Conservation (phyloP, 2,888 invertebrate species). For the Sarcophaga variegata region DNA sequence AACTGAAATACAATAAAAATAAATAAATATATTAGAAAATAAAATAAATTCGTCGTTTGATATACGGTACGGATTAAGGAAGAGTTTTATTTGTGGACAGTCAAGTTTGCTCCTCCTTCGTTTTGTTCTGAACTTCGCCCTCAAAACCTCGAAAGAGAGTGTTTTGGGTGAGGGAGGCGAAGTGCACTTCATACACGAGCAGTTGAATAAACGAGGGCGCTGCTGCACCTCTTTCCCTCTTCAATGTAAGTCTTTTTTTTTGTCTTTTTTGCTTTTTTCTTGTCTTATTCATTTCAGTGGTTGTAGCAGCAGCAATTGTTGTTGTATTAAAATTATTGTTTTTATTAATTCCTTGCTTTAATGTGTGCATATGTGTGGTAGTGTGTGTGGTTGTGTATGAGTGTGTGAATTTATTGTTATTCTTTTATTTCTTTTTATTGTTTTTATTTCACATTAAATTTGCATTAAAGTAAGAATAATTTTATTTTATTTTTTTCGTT, state of each 20-base stretch:
- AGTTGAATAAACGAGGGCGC: slow-evolving; percentile 70
- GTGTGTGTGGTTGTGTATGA: slow-evolving; percentile 18
- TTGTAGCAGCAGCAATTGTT: too few relatives aligned
- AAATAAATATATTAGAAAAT: slow-evolving; percentile 5
- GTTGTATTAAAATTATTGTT: background rate
- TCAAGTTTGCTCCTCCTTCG: slow-evolving; percentile 29
- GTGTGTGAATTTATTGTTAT: slow-evolving; percentile 35
- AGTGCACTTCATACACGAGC: slow-evolving; percentile 67
- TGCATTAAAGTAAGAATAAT: slow-evolving; percentile 42
- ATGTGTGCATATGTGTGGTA: slow-evolving; percentile 28
- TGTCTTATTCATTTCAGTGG: background rate
- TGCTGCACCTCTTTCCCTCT: slow-evolving; percentile 66
- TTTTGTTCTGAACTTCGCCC: slow-evolving; percentile 56
- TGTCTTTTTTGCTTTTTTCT: slow-evolving; percentile 7
- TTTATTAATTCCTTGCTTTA: slow-evolving; percentile 49
- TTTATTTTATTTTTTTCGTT: slow-evolving; percentile 21
- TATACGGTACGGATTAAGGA: slow-evolving; percentile 24
- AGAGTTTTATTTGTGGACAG: background rate
- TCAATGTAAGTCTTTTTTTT: slow-evolving; percentile 61
- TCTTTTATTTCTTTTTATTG: slow-evolving; percentile 1
- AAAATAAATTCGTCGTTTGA: slow-evolving; percentile 11
- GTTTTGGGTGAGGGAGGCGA: slow-evolving; percentile 64
- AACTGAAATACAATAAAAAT: too few relatives aligned
- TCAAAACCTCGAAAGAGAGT: slow-evolving; percentile 46
- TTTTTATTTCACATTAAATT: slow-evolving; percentile 39